phyloP scores from a whole-genome alignment of 2,797 vertebrate species.

The Dromococcyx pavoninus region DNA sequence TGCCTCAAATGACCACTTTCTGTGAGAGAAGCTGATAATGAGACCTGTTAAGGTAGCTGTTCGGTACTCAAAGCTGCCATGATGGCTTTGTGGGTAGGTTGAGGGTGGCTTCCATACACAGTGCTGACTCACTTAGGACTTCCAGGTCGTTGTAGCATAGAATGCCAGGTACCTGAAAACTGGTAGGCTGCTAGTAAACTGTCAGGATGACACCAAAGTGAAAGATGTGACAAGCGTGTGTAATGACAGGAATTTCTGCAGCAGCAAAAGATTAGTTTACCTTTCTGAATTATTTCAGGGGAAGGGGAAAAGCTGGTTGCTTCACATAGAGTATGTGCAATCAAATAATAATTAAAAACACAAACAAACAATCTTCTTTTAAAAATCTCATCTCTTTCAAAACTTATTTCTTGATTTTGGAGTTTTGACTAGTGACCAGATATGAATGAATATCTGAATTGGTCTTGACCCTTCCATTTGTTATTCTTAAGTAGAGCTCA shows the following conservation, averaged over 20 bases:
- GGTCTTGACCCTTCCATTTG: background rate
- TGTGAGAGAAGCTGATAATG: background rate
- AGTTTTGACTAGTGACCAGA: background rate
- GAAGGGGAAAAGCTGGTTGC: background rate
- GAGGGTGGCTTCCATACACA: background rate
- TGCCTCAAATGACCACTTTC: background rate
- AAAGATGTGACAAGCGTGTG: background rate
- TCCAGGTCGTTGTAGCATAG: background rate
- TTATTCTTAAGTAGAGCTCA: background rate
- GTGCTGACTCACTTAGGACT: background rate
- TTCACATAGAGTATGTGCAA: background rate
- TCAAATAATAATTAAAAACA: background rate
- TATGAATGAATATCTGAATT: background rate
- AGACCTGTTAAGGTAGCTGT: background rate
- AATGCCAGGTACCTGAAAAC: background rate
- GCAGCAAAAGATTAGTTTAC: background rate
- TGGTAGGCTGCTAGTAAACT: background rate
- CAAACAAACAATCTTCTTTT: background rate
- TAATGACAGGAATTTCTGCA: background rate
- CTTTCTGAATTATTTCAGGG: background rate
- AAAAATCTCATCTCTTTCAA: background rate
- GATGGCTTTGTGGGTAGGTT: background rate
- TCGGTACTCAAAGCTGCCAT: background rate
- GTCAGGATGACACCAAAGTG: background rate
- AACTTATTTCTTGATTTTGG: background rate